A percentile compares a stretch with the other conserved stretches of the same genome.
phyloP scores from a whole-genome alignment of 2,797 vertebrate genomes.

The Amblyraja radiata region DNA sequence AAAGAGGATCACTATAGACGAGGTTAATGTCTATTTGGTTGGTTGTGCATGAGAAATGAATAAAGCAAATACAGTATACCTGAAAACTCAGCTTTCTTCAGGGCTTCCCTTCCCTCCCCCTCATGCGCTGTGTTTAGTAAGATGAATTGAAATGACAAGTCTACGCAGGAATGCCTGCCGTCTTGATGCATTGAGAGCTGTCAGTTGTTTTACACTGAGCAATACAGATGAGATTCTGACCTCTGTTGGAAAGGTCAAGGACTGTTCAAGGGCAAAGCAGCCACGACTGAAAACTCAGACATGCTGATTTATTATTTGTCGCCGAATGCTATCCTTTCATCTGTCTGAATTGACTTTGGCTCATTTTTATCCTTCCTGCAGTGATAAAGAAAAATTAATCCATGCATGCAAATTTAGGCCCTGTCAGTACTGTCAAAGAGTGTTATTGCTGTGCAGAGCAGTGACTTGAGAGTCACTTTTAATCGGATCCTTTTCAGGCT shows the following conservation, averaged over 20 bases:
- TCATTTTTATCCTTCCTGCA: neutral
- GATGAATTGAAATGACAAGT: slow-evolving; percentile 56
- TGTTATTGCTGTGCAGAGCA: neutral
- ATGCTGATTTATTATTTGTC: slow-evolving; percentile 31
- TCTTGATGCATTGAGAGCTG: slow-evolving; percentile 54
- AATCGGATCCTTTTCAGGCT: slow-evolving; percentile 11
- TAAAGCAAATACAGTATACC: neutral
- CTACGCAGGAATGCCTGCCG: slow-evolving; percentile 49
- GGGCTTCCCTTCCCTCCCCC: slow-evolving; percentile 36
- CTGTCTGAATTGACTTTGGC: slow-evolving; percentile 14
- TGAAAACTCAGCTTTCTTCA: neutral
- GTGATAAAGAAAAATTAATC: slow-evolving; percentile 28
- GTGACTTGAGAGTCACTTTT: slow-evolving; percentile 33
- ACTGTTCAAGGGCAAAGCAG: slow-evolving; percentile 43
- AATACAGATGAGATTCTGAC: slow-evolving; percentile 49
- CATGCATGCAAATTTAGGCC: slow-evolving; percentile 29
- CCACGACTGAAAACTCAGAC: neutral
- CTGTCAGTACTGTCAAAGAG: slow-evolving; percentile 2
- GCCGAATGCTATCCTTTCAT: slow-evolving; percentile 7
- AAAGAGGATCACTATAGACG: neutral
- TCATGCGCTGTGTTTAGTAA: slow-evolving; percentile 47
- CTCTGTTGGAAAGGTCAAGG: slow-evolving; percentile 51
- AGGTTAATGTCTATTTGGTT: slow-evolving; percentile 28
- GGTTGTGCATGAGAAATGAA: slow-evolving; percentile 26
- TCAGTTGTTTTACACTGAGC: slow-evolving; percentile 39